Evolutionary conservation across 2,888 invertebrate genomes (phyloP), one percentile per base, ranked within the genome.

Genomic region (Geophilus truncorum): DNA sequence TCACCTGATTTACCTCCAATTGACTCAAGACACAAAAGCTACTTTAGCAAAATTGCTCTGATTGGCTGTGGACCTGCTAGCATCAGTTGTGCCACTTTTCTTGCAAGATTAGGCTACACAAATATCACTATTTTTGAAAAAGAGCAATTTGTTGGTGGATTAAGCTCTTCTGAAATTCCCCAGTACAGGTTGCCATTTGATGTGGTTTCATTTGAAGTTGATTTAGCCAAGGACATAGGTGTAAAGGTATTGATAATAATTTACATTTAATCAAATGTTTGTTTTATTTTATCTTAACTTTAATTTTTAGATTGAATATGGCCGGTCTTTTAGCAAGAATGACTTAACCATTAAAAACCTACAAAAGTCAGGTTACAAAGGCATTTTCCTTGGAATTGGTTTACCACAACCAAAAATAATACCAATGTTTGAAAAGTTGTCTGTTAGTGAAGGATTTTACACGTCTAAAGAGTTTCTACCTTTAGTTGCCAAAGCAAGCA

Each of bases 61-160:
- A 86, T 98, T 7, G 98, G 99, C 0, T 97, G 96, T 82, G 99
- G 99, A 0, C 98, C 99, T 0, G 97, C 98, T 3, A 96, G 96
- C 9, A 90, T 98, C 80, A 97, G 97, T 10, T 98, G 98, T 86
- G 98, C 97, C 0, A 97, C 98, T 18, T 99, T 96, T 88, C 89
- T 99, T 21, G 98, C 93, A 0, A 90, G 99, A 25, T 89, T 99
- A 18, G 99, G 99, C 0, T 99, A 99, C 86, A 91, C 92, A 7
- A 89, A 98, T 85, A 89, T 99, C 25, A 96, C 94, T 0, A 93
- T 99, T 82, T 98, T 94, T 87, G 99, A 99, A 87, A 96, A 94
- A 86, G 90, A 94, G 84, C 87, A 91, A 0, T 96, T 92, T 86
- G 87, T 95, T 77, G 99, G 99, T 10, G 98, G 99, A 2, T 89